Percentiles rank a stretch among this genome's conserved stretches.
Conservation (phyloP, 2,888 invertebrate genomes). For the Orthosia incerta region DNA sequence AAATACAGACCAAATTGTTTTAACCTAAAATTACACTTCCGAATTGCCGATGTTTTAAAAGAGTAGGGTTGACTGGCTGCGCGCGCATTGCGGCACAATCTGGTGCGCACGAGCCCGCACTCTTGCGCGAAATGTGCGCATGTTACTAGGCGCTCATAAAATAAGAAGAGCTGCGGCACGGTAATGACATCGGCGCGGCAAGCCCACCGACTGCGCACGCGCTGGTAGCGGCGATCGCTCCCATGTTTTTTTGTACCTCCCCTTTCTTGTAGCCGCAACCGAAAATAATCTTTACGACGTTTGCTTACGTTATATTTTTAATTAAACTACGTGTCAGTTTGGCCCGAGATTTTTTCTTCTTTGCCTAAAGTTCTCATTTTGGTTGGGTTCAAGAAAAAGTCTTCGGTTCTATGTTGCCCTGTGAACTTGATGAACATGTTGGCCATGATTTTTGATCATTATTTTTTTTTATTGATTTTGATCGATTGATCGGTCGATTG, state of each 20-base stretch:
- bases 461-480: constrained; percentile 60
- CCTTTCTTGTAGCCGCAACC: constrained; percentile 5
- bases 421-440: constrained; percentile 85
- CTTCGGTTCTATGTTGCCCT: constrained; percentile 76
- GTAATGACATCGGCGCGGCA: constrained; percentile 30
- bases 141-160: constrained; percentile 83
- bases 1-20: constrained; percentile 7
- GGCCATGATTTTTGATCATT: constrained; percentile 84
- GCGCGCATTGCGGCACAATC: constrained; percentile 82
- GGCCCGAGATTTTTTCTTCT: constrained; percentile 7
- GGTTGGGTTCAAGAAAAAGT: constrained; percentile 59
- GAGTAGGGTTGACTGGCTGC: constrained; percentile 55
- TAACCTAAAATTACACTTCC: not conserved
- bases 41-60: constrained; percentile 31
- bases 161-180: constrained; percentile 50
- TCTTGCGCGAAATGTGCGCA: constrained; percentile 91
- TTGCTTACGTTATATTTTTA: not conserved
- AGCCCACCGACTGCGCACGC: constrained; percentile 62
- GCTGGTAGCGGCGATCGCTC: constrained; percentile 51
- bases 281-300: constrained; percentile 26
- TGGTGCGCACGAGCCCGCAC: constrained; percentile 85
- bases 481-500: constrained; percentile 45
- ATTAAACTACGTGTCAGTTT: not conserved
- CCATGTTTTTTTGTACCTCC: constrained; percentile 20
- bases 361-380: constrained; percentile 45